Conservation (phyloP, 92 coral and sea anemone genomes). For the Palythoa grandis region DNA sequence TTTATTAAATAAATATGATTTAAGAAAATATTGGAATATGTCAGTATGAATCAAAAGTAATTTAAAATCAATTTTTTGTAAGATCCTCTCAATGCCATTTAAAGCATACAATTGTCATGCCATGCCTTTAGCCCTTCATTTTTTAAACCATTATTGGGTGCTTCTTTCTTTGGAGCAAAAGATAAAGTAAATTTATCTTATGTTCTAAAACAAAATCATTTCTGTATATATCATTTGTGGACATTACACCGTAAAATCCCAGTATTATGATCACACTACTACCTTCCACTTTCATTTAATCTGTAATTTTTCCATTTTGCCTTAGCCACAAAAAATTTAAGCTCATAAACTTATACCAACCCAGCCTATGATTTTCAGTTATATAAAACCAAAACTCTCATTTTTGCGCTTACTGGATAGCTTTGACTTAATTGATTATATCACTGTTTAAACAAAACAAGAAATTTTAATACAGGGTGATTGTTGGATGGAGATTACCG, state of each 20-base stretch:
- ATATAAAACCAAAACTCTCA: neutral
- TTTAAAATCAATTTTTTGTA: neutral
- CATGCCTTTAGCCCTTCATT: slow-evolving; percentile 34
- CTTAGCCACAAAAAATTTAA: neutral
- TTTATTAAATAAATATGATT: neutral
- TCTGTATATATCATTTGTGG: neutral
- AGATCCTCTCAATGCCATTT: slow-evolving; percentile 39
- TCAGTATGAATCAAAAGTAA: neutral
- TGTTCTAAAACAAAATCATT: neutral
- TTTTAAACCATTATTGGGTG: slow-evolving; percentile 16
- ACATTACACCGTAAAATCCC: neutral
- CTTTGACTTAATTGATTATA: too few species aligned
- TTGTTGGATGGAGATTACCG: too few species aligned
- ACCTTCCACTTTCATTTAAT: neutral
- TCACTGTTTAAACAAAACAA: too few species aligned
- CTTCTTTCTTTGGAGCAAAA: neutral
- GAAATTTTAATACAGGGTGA: too few species aligned
- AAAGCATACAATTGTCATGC: neutral
- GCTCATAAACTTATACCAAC: neutral
- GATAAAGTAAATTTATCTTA: neutral
- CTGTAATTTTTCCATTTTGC: neutral
- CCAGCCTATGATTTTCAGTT: too few species aligned
- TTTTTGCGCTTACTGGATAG: too few species aligned
- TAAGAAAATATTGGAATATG: neutral
- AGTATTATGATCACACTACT: neutral